phyloP scores from a whole-genome alignment of 2,113 vertebrate genomes.

The Lepisosteus osseus region DNA sequence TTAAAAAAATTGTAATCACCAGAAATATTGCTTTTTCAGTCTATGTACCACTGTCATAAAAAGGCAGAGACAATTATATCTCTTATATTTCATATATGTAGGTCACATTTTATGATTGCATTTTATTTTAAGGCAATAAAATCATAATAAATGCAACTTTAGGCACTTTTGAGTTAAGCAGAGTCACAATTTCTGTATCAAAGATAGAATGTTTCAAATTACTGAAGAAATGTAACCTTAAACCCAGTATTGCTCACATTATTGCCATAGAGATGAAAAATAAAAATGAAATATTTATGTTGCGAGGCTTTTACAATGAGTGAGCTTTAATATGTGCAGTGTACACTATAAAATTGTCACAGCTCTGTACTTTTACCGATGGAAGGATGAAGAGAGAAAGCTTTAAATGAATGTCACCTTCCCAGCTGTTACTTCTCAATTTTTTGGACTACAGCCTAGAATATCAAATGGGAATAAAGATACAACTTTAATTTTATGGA shows the following conservation, averaged over 20 bases:
- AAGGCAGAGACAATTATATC: no score
- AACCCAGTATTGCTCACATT: background rate
- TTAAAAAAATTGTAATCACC: no score
- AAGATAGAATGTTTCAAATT: no score
- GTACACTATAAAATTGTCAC: background rate
- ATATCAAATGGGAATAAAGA: background rate
- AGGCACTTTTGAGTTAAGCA: no score
- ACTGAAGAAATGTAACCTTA: background rate
- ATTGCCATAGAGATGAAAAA: background rate
- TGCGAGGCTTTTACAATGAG: slow-evolving; percentile 5
- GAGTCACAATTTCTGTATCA: no score
- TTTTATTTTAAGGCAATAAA: no score
- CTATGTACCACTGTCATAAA: no score
- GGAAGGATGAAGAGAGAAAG: background rate
- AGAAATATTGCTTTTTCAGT: no score
- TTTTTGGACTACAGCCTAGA: background rate
- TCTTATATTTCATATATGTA: no score
- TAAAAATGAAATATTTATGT: slow-evolving; percentile 8
- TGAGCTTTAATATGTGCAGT: background rate
- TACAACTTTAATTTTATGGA: background rate
- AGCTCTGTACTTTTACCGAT: background rate
- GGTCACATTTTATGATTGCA: no score
- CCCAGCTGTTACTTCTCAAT: background rate
- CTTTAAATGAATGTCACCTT: slow-evolving; percentile 2
- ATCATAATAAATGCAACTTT: no score